Evolutionary conservation across 2,888 invertebrate species (phyloP), one percentile per base, ranked within the genome.

Genomic region (Pteria penguin): DNA sequence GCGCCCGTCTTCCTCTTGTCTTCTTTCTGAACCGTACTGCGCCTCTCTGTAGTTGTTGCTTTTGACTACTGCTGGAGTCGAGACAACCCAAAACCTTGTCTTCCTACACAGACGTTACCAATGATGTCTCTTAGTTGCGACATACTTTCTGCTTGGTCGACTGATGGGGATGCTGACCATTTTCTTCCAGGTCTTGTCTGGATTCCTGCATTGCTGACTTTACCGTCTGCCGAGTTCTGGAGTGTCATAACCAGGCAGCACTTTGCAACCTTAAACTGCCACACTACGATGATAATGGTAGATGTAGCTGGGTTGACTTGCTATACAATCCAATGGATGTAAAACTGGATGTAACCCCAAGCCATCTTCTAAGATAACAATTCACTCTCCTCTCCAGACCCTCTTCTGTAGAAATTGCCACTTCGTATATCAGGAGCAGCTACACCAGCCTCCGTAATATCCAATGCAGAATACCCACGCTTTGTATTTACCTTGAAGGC

Each of bases 171-270:
- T 66, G 65, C 75, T 29, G 68, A 72, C 72, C 63, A 78, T 45
- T 71, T 78, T n/a, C 72, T 71, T 29, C 68, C n/a, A n/a, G n/a
- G n/a, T n/a, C n/a, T n/a, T n/a, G n/a, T n/a, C n/a, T n/a, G n/a
- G n/a, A 78, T 67, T 11, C 66, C 72, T 60, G 75, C 66, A 18
- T 31, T 63, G n/a, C 67, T 55, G n/a, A 73, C 52, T 32, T 70
- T 71, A 4, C 33, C 32, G 60, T 72, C 75, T 24, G 18, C 14
- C 11, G 60, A 70, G 31, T 79, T n/a, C n/a, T n/a, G n/a, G n/a
- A n/a, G n/a, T n/a, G n/a, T n/a, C n/a, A n/a, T n/a, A n/a, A n/a
- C n/a, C n/a, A n/a, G n/a, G n/a, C n/a, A n/a, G n/a, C n/a, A n/a
- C n/a, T n/a, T n/a, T n/a, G n/a, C n/a, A n/a, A n/a, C n/a, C n/a